Percentiles rank a stretch among this genome's conserved stretches.
These are phyloP conservation scores for Chamaetylas fuelleborni DNA, from an alignment of 2,113 vertebrate genomes.

Conservation along the genomic window DNA sequence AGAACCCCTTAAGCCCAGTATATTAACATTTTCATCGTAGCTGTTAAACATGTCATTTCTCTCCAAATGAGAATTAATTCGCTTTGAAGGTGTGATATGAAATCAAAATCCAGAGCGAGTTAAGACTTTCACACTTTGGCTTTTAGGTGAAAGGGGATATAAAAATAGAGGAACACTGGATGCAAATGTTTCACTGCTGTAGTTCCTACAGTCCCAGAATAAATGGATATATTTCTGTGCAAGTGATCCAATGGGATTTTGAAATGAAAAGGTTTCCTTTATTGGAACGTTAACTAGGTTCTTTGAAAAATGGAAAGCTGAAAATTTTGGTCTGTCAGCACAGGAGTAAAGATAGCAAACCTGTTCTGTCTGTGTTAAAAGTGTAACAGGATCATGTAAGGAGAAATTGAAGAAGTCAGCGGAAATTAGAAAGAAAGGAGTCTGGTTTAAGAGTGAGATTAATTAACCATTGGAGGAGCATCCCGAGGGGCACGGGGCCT, in stretches of 20 bases:
- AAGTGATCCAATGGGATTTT: constrained; percentile 1
- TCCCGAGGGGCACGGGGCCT: not conserved
- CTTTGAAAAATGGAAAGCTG: not conserved
- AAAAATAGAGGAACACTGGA: not conserved
- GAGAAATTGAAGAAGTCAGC: constrained; percentile 3
- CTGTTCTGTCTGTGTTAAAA: not conserved
- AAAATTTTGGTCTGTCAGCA: constrained; percentile 24
- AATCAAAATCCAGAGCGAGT: not conserved
- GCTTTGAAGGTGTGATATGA: not conserved
- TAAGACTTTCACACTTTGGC: not conserved
- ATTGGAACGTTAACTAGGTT: not conserved
- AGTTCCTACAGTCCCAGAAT: not conserved
- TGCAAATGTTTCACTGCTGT: not conserved
- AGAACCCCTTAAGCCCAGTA: not conserved
- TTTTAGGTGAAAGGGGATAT: not conserved
- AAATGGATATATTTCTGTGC: not conserved
- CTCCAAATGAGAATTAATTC: not conserved
- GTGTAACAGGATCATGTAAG: not conserved
- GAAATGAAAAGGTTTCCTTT: not conserved
- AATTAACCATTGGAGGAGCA: constrained; percentile 5
- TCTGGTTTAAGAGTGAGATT: not conserved
- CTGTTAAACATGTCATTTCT: not conserved
- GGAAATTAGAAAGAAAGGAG: not conserved
- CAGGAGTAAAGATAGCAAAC: not conserved
- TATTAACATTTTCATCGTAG: not conserved